Percentiles rank a stretch among this genome's conserved stretches.
Conservation (phyloP, 2,797 vertebrate genomes). For the Allobates femoralis region DNA sequence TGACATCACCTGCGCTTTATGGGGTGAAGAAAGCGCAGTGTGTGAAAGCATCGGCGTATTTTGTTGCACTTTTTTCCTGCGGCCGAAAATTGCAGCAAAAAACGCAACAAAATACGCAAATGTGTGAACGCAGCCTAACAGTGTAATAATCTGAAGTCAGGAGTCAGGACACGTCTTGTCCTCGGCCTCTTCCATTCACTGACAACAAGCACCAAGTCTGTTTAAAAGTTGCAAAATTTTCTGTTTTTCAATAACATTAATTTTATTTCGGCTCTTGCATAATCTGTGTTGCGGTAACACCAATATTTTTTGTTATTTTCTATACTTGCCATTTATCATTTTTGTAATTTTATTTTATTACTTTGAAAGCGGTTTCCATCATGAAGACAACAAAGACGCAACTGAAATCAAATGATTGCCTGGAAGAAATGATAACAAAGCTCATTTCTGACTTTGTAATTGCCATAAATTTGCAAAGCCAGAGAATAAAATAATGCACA, state of each 20-base stretch:
- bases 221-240: not conserved
- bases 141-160: not conserved
- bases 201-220: not conserved
- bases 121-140: too few species aligned
- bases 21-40: too few species aligned
- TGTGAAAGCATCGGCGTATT: too few species aligned
- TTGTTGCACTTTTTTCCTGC: too few species aligned
- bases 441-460: slow-evolving; percentile 16
- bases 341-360: slow-evolving; percentile 18
- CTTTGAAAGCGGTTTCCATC: slow-evolving; percentile 12
- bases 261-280: not conserved
- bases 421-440: not conserved
- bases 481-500: not conserved
- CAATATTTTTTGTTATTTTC: slow-evolving; percentile 1
- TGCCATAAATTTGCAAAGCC: slow-evolving; percentile 9
- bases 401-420: slow-evolving; percentile 3
- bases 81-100: too few species aligned
- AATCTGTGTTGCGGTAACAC: not conserved
- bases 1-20: too few species aligned
- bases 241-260: not conserved
- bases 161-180: not conserved
- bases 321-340: not conserved
- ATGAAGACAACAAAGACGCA: not conserved
- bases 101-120: too few species aligned
- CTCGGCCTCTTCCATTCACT: not conserved